Evolutionary conservation across 2,797 vertebrate genomes (phyloP), one percentile per base, ranked within the genome.

Genomic region (Coregonus sp.): DNA sequence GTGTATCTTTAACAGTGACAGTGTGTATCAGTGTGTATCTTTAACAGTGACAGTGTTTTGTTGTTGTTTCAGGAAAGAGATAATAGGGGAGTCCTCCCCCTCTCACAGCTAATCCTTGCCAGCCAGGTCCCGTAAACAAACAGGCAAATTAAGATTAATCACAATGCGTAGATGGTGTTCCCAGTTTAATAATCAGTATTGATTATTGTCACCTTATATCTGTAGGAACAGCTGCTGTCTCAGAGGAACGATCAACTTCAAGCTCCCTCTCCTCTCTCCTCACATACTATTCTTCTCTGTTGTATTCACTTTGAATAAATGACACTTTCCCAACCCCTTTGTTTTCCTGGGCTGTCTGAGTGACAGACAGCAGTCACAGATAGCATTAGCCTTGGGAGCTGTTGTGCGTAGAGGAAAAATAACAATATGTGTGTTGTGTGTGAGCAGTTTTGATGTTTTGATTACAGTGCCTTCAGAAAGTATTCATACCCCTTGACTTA

Each of bases 161-260:
- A 89, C 90, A 89, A 88, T 84, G 89, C 78, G 73, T 89, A 92
- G 91, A 92, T 92, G 89, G 88, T 87, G 88, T 88, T 90, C 89
- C 92, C 89, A 90, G 91, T 93, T 91, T 92, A 90, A 91, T 94
- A 92, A 93, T 94, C 89, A 89, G 90, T 93, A 93, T 93, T 94
- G 91, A 94, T 93, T 93, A 91, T 91, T 92, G 90, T 92, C 92
- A 92, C 89, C 88, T 92, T 92, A 89, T 88, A 92, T 92, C 91
- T 92, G 92, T 85, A 86, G 80, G 89, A 90, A 90, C 92, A 93
- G 90, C 89, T 92, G 91, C 86, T 89, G 74, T 84, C 70, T 86
- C 89, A 87, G 82, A 37, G 74, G 86, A 88, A 88, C 78, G 81
- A 85, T 88, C 87, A 86, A 87, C 85, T 84, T 88, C 78, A 80